Conservation (phyloP, 2,113 vertebrate species). For the Phylloscopus trochiloides region DNA sequence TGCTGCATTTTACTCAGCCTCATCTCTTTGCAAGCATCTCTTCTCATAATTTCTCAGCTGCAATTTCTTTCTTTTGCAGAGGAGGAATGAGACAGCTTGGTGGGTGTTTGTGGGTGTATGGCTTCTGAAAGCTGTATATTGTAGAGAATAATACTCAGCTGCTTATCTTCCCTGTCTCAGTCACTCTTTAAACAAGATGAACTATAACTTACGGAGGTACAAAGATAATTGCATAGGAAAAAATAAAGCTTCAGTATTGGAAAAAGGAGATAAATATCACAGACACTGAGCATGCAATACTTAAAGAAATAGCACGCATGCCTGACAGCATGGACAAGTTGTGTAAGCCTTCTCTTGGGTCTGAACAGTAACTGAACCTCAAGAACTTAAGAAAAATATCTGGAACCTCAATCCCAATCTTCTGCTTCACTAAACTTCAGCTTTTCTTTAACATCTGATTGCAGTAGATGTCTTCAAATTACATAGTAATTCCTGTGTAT, state of each 20-base stretch:
- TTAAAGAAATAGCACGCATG: background rate
- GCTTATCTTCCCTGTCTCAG: background rate
- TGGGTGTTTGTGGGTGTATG: background rate
- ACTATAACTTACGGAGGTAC: background rate
- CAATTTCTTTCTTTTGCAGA: background rate
- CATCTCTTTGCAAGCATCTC: background rate
- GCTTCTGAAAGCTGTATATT: background rate
- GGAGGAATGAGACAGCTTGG: background rate
- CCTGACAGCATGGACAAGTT: background rate
- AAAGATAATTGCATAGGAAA: background rate
- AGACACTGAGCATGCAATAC: background rate
- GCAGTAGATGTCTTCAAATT: background rate
- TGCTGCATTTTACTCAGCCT: background rate
- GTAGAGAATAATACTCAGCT: background rate
- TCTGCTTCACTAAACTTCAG: background rate
- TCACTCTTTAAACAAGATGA: background rate
- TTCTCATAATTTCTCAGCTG: slow-evolving; percentile 2
- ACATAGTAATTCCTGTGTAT: background rate
- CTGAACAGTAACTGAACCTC: background rate
- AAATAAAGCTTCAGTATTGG: background rate
- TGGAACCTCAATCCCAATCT: background rate
- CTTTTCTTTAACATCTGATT: background rate
- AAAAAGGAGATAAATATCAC: background rate
- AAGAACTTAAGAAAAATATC: background rate
- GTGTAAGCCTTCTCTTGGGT: background rate